These are phyloP conservation scores for Isichthys henryi DNA, from an alignment of 2,113 vertebrate genomes.

Conservation along the genomic window DNA sequence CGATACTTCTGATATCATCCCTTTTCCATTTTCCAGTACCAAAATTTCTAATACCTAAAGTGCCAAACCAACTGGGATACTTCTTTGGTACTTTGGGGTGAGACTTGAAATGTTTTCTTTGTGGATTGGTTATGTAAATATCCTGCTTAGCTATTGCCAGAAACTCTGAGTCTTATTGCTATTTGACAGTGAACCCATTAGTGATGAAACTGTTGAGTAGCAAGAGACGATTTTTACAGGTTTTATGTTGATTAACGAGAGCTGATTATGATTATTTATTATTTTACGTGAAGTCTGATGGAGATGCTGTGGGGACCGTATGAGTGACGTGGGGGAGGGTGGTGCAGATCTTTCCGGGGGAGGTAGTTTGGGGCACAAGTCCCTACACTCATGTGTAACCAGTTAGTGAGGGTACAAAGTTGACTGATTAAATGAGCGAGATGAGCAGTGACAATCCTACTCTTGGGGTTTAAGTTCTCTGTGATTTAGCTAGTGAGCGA, in stretches of 20 bases:
- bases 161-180: background rate
- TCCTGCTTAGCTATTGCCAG: background rate
- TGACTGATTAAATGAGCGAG: background rate
- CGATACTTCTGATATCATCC: no score
- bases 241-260: background rate
- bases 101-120: no score
- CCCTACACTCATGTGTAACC: background rate
- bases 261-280: background rate
- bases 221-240: background rate
- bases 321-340: background rate
- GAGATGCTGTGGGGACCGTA: background rate
- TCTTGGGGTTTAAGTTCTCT: background rate
- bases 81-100: no score
- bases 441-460: background rate
- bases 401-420: background rate
- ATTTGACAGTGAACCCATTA: background rate
- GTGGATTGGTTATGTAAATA: no score
- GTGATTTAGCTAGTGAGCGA: background rate
- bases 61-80: no score
- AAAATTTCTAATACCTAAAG: no score
- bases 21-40: no score
- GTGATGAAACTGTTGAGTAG: background rate
- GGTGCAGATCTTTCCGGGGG: background rate
- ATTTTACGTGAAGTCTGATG: background rate
- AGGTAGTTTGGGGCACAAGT: background rate